phyloP scores from a whole-genome alignment of 1,140 invertebrate species.

The Drosophila kepulauana region DNA sequence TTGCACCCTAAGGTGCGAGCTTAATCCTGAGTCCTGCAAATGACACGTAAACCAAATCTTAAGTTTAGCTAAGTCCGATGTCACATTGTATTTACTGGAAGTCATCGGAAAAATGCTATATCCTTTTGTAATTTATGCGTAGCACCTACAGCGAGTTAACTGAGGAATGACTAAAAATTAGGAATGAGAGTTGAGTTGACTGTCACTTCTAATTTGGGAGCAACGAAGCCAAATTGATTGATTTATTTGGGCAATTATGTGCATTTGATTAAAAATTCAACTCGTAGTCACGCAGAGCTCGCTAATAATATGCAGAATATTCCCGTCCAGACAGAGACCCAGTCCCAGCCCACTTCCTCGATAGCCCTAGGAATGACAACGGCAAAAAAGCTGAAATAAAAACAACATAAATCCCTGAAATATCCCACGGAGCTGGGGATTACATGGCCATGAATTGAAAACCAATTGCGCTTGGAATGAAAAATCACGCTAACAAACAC shows the following conservation, averaged over 20 bases:
- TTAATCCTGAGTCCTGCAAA: constrained; percentile 40
- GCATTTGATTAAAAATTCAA: constrained; percentile 80
- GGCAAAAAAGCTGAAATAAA: constrained; percentile 41
- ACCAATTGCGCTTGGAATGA: constrained; percentile 81
- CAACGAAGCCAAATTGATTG: constrained; percentile 77
- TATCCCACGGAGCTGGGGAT: constrained; percentile 78
- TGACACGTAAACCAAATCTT: constrained; percentile 75
- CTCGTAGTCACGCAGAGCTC: constrained; percentile 69
- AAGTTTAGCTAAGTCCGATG: constrained; percentile 31
- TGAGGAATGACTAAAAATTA: neutral
- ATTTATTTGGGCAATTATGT: constrained; percentile 84
- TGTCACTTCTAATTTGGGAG: constrained; percentile 75
- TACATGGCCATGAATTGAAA: constrained; percentile 82
- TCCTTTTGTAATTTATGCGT: constrained; percentile 60
- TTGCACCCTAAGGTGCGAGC: neutral
- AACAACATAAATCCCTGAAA: constrained; percentile 82
- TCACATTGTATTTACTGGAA: constrained; percentile 39
- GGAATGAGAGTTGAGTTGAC: constrained; percentile 4
- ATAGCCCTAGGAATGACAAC: constrained; percentile 35
- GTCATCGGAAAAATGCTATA: constrained; percentile 26
- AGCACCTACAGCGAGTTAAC: constrained; percentile 31
- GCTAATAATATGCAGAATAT: constrained; percentile 74
- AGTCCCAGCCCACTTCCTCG: constrained; percentile 3
- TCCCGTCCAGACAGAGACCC: constrained; percentile 12
- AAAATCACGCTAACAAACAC: constrained; percentile 78